Evolutionary conservation across 2,797 vertebrate species (phyloP).

Genomic region (Xiphorhynchus erythropygius): DNA sequence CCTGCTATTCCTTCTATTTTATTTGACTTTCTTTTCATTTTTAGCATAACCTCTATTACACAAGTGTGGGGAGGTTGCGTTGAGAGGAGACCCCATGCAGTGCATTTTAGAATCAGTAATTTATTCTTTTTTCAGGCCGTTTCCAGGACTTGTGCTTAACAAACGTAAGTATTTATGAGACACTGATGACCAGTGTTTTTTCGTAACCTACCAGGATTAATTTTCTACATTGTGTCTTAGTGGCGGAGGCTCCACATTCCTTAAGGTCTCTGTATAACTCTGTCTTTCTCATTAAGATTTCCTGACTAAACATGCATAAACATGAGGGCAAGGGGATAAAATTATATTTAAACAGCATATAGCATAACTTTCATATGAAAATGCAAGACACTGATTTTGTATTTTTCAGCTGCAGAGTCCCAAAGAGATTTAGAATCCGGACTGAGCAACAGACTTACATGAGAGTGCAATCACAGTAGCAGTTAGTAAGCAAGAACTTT

Average conservation of each 20-base stretch:
- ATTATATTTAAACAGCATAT: neutral
- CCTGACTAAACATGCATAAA: neutral
- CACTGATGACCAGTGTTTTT: neutral
- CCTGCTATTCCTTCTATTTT: neutral
- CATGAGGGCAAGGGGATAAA: neutral
- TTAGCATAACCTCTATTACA: neutral
- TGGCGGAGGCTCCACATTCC: neutral
- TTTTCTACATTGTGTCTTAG: neutral
- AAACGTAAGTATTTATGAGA: conserved; percentile 75
- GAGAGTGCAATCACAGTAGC: neutral
- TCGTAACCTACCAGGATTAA: neutral
- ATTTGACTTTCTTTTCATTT: neutral
- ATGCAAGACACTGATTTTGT: neutral
- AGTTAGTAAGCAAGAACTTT: neutral
- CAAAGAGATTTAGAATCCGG: neutral
- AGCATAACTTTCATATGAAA: neutral
- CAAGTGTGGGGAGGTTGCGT: neutral
- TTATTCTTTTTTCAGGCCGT: conserved; percentile 67
- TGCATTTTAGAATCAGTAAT: neutral
- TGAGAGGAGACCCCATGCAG: neutral
- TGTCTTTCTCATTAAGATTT: neutral
- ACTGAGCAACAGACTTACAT: neutral
- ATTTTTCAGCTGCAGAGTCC: neutral
- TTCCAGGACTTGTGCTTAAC: conserved; percentile 82
- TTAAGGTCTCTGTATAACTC: neutral